These are phyloP conservation scores for Anthonomus grandis DNA, from an alignment of 1,140 invertebrate species.

Conservation along the genomic window DNA sequence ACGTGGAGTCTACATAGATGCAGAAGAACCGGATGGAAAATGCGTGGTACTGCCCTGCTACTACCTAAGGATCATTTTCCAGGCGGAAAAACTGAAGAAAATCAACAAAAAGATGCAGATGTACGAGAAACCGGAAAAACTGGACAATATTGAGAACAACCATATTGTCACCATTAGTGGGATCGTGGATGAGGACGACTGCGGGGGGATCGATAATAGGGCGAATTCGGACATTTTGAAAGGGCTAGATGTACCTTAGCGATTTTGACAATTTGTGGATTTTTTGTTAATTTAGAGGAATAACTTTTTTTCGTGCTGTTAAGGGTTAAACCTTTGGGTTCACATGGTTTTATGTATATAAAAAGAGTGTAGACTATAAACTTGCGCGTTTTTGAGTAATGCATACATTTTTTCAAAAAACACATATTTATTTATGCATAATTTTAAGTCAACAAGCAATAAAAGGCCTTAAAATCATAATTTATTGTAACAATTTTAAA, in stretches of 20 bases:
- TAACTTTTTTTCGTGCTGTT: too few relatives aligned
- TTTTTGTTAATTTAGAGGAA: background rate
- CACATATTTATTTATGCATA: too few relatives aligned
- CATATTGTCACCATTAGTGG: conserved; percentile 22
- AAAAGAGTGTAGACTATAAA: too few relatives aligned
- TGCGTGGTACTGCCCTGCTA: conserved; percentile 79
- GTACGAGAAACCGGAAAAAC: conserved; percentile 39
- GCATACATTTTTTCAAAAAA: too few relatives aligned
- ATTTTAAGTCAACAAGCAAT: too few relatives aligned
- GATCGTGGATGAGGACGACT: conserved; percentile 4
- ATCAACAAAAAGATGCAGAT: conserved; percentile 32
- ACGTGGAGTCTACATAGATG: conserved; percentile 80
- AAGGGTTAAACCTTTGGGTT: too few relatives aligned
- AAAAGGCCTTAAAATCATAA: too few relatives aligned
- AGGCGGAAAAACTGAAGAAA: conserved; percentile 61
- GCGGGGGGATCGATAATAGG: background rate
- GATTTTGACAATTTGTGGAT: background rate
- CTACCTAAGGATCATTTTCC: conserved; percentile 73
- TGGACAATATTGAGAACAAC: conserved; percentile 39
- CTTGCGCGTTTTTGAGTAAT: too few relatives aligned
- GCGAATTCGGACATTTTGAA: too few relatives aligned
- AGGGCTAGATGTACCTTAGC: too few relatives aligned
- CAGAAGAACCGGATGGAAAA: conserved; percentile 72
- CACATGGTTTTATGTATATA: too few relatives aligned
- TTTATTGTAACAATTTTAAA: too few relatives aligned